Evolutionary conservation across 2,888 invertebrate genomes (phyloP).

Genomic region (Clusia tigrina): DNA sequence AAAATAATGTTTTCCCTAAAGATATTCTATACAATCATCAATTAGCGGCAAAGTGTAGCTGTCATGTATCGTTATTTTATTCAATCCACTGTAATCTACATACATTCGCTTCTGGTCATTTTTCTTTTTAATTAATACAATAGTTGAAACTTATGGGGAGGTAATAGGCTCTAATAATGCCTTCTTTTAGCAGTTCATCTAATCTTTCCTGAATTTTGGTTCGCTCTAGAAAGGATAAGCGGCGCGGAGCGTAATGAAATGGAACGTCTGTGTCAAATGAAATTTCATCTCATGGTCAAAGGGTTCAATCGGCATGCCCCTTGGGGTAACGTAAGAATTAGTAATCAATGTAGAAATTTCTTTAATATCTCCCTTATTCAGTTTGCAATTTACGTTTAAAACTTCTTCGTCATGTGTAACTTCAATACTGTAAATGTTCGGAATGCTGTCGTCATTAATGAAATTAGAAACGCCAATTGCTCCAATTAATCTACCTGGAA

Average conservation of each 20-base stretch:
- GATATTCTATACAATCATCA: slow-evolving; percentile 8
- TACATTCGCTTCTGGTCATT: slow-evolving; percentile 17
- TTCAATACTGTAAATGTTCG: slow-evolving; percentile 18
- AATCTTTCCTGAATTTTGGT: slow-evolving; percentile 10
- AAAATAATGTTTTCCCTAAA: slow-evolving; percentile 7
- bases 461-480: background rate
- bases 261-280: slow-evolving; percentile 21
- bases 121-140: slow-evolving; percentile 29
- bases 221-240: slow-evolving; percentile 11
- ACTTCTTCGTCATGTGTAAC: slow-evolving; percentile 5
- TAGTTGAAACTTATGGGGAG: slow-evolving; percentile 25
- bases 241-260: slow-evolving; percentile 13
- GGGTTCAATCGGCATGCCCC: slow-evolving; percentile 4
- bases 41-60: slow-evolving; percentile 12
- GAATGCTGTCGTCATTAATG: background rate
- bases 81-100: slow-evolving; percentile 22
- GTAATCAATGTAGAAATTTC: slow-evolving; percentile 11
- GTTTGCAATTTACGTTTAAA: slow-evolving; percentile 14
- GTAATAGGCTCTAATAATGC: slow-evolving; percentile 19
- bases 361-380: no score
- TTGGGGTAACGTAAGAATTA: slow-evolving; percentile 5
- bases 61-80: slow-evolving; percentile 19
- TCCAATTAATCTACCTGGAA: no score
- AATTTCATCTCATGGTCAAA: slow-evolving; percentile 22
- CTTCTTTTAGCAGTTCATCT: slow-evolving; percentile 12